phyloP scores from a whole-genome alignment of 2,113 vertebrate genomes.

The Clarias batrachus region DNA sequence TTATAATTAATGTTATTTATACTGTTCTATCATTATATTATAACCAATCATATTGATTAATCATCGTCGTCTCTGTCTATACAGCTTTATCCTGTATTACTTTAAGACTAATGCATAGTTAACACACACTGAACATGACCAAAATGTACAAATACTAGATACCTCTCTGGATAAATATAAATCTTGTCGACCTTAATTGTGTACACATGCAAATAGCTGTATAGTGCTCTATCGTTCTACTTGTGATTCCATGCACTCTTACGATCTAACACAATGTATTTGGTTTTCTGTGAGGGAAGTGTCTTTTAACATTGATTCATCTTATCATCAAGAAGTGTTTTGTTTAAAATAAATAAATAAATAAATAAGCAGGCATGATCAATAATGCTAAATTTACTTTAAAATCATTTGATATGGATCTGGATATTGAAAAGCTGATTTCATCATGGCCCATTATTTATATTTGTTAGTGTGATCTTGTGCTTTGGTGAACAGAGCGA shows the following conservation, averaged over 20 bases:
- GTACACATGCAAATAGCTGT: background rate
- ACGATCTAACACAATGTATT: background rate
- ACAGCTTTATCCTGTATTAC: too few relatives aligned
- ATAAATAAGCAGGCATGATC: background rate
- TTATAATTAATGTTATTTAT: too few relatives aligned
- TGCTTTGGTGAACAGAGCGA: background rate
- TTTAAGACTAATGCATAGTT: background rate
- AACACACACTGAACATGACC: background rate
- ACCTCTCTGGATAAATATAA: background rate
- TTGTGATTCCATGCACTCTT: background rate
- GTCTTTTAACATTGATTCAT: background rate
- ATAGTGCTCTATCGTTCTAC: too few relatives aligned
- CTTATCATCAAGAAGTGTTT: background rate
- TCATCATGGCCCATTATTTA: background rate
- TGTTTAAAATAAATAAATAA: background rate
- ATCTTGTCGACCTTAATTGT: background rate
- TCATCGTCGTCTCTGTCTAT: too few relatives aligned
- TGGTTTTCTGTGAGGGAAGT: background rate
- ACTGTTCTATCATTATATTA: too few relatives aligned
- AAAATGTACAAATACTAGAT: background rate
- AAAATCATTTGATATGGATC: background rate
- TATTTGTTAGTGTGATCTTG: background rate
- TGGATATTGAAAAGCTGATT: background rate
- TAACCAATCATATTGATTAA: too few relatives aligned
- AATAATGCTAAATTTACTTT: background rate